Evolutionary conservation across 2,797 vertebrate species (phyloP).

Genomic region (Trichosurus vulpecula): DNA sequence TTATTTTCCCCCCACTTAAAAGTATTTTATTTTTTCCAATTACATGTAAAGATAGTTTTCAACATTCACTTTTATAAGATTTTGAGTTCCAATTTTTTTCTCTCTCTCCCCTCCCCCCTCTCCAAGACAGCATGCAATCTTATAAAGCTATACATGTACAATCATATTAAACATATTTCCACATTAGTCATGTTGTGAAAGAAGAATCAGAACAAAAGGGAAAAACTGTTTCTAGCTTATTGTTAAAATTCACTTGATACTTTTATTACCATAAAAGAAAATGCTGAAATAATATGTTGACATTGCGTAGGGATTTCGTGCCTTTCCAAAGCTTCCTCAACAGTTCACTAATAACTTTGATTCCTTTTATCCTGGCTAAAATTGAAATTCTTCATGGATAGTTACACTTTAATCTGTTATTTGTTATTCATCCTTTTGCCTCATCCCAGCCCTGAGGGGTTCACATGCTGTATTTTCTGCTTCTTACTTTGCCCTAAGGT

Average conservation of each 20-base stretch:
- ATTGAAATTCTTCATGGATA: neutral
- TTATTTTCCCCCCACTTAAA: neutral
- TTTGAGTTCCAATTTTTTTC: too few relatives aligned
- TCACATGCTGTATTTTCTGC: conserved; percentile 6
- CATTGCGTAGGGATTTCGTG: neutral
- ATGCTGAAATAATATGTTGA: neutral
- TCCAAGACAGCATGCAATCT: too few relatives aligned
- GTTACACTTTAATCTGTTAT: neutral
- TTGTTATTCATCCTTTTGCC: neutral
- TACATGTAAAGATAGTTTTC: too few relatives aligned
- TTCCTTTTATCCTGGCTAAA: conserved; percentile 28
- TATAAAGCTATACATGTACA: too few relatives aligned
- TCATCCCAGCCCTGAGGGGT: conserved; percentile 1
- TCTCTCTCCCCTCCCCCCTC: too few relatives aligned
- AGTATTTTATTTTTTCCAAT: too few relatives aligned
- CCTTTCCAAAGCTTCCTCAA: neutral
- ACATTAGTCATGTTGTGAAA: too few relatives aligned
- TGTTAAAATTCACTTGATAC: conserved; percentile 34
- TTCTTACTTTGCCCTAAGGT: conserved; percentile 34
- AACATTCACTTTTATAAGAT: too few relatives aligned
- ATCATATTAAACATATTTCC: too few relatives aligned
- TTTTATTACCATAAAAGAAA: neutral
- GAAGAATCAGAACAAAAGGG: too few relatives aligned
- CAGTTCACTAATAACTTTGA: conserved; percentile 3
- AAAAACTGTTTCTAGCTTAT: neutral